phyloP scores from a whole-genome alignment of 2,113 vertebrate genomes.

The Seriola dumerili region DNA sequence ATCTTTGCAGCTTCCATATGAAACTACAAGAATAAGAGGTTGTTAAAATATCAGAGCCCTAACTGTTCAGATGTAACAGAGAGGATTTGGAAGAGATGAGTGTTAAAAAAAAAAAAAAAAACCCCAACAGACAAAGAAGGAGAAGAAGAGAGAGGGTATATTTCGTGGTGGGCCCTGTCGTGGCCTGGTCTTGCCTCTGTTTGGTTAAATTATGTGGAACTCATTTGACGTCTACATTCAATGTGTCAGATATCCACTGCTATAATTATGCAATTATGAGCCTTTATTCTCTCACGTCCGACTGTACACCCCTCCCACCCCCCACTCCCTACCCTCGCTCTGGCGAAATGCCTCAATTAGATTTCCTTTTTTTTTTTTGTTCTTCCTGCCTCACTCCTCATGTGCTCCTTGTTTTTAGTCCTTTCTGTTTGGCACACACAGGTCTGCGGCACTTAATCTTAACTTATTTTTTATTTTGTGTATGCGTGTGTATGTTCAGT shows the following conservation, averaged over 20 bases:
- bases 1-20: neutral
- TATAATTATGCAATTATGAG: constrained; percentile 88
- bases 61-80: constrained; percentile 11
- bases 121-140: constrained; percentile 29
- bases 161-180: constrained; percentile 67
- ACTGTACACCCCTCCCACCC: constrained; percentile 67
- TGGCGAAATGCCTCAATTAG: constrained; percentile 71
- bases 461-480: constrained; percentile 35
- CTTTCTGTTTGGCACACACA: constrained; percentile 20
- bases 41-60: constrained; percentile 12
- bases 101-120: constrained; percentile 2
- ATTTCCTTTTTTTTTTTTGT: constrained; percentile 21
- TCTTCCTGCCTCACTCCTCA: constrained; percentile 25
- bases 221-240: constrained; percentile 86
- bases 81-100: constrained; percentile 28
- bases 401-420: constrained; percentile 43
- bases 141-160: constrained; percentile 39
- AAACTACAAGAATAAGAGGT: neutral
- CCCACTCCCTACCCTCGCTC: constrained; percentile 34
- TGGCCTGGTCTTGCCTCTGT: constrained; percentile 82
- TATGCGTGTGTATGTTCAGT: neutral
- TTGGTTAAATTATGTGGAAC: constrained; percentile 88
- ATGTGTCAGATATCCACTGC: constrained; percentile 85
- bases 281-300: constrained; percentile 81
- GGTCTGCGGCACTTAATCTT: constrained; percentile 36